Percentiles rank a stretch among this genome's conserved stretches.
These are phyloP conservation scores for Sipha flava DNA, from an alignment of 1,140 invertebrate genomes.

Conservation along the genomic window DNA sequence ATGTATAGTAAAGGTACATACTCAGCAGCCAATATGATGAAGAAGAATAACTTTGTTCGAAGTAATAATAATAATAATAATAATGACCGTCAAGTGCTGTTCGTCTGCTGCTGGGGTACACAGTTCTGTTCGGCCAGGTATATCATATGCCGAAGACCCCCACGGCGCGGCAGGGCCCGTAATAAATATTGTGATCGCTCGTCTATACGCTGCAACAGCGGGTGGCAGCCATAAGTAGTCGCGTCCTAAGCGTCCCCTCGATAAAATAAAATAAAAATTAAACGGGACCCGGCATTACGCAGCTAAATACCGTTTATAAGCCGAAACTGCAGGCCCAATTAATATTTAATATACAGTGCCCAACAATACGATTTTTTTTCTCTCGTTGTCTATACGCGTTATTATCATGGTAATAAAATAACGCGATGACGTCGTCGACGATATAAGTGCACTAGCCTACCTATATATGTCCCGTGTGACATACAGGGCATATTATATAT, in stretches of 20 bases:
- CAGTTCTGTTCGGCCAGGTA: neutral
- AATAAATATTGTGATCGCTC: conserved; percentile 20
- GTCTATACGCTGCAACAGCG: neutral
- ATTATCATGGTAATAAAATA: conserved; percentile 4
- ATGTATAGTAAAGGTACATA: too few species aligned
- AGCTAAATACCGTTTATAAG: conserved; percentile 6
- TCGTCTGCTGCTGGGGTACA: neutral
- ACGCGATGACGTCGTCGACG: neutral
- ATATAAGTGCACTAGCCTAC: neutral
- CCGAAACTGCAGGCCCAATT: conserved; percentile 4
- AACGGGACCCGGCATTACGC: neutral
- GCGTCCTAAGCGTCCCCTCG: neutral
- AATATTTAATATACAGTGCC: neutral
- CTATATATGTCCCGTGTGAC: neutral
- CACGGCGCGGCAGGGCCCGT: neutral
- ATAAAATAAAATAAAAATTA: neutral
- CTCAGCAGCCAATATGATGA: neutral
- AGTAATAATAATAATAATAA: neutral
- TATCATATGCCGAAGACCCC: neutral
- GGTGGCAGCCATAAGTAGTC: neutral
- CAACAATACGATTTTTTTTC: neutral
- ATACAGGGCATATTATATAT: neutral
- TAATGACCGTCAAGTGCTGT: neutral
- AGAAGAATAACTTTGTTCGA: neutral
- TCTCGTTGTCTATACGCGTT: neutral